Evolutionary conservation across 2,113 vertebrate species (phyloP).

Genomic region (Ophthalmotilapia sp.): DNA sequence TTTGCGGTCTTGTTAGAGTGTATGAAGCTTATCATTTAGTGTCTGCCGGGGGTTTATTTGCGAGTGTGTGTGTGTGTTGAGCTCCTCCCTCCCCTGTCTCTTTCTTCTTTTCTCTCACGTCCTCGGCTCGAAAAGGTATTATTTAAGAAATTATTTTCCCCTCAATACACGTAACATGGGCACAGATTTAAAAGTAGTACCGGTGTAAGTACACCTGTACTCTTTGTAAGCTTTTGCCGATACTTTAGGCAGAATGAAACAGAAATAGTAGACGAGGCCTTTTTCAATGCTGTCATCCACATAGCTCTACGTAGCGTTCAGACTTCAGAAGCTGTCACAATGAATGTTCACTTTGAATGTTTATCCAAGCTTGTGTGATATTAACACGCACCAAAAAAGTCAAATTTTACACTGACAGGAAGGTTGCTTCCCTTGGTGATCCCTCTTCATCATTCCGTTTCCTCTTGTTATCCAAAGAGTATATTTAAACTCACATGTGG

Average conservation of each 20-base stretch:
- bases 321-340: background rate
- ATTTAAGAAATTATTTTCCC: background rate
- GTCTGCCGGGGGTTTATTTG: background rate
- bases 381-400: background rate
- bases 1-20: background rate
- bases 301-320: background rate
- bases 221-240: background rate
- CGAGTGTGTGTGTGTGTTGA: background rate
- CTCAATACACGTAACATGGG: constrained; percentile 7
- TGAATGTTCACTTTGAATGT: background rate
- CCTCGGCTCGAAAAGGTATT: background rate
- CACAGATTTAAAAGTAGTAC: background rate
- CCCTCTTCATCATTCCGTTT: background rate
- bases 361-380: background rate
- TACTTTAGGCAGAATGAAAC: background rate
- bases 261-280: background rate
- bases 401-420: background rate
- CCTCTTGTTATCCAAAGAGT: background rate
- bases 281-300: background rate
- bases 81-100: background rate
- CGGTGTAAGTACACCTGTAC: background rate
- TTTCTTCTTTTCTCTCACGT: background rate
- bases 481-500: background rate
- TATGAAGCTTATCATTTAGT: background rate
- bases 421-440: background rate